Conservation (phyloP, 2,888 invertebrate genomes). For the Eudemis profundana region DNA sequence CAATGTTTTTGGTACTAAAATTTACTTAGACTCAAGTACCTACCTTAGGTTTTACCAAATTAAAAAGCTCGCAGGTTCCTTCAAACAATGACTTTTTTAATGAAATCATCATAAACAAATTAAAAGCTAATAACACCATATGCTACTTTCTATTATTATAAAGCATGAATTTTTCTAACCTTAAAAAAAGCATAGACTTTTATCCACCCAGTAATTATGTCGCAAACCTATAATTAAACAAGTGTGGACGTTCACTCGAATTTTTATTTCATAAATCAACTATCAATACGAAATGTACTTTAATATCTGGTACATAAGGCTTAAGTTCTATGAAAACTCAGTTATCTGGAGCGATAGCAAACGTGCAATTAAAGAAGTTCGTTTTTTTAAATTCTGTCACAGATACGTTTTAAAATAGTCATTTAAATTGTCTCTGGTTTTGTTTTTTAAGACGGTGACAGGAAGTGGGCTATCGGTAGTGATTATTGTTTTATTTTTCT, state of each 20-base stretch:
- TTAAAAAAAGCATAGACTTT: constrained; percentile 55
- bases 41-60: too few species aligned
- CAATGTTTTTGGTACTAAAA: too few species aligned
- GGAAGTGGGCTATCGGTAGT: constrained; percentile 17
- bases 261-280: constrained; percentile 59
- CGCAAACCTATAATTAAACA: constrained; percentile 67
- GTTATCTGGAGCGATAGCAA: constrained; percentile 51
- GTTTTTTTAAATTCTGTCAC: constrained; percentile 60
- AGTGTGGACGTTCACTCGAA: constrained; percentile 53
- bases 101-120: constrained; percentile 35
- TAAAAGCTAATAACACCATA: constrained; percentile 38
- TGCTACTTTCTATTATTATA: constrained; percentile 39
- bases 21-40: neutral
- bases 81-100: neutral
- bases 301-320: constrained; percentile 52
- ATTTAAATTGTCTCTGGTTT: constrained; percentile 33
- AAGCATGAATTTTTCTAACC: constrained; percentile 48
- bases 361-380: constrained; percentile 66
- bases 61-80: neutral
- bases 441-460: constrained; percentile 25
- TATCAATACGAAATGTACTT: constrained; percentile 54
- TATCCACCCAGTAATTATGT: constrained; percentile 66
- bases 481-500: neutral
- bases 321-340: constrained; percentile 47
- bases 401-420: constrained; percentile 59